phyloP scores from a whole-genome alignment of 2,797 vertebrate genomes.

The Nannoperca australis region DNA sequence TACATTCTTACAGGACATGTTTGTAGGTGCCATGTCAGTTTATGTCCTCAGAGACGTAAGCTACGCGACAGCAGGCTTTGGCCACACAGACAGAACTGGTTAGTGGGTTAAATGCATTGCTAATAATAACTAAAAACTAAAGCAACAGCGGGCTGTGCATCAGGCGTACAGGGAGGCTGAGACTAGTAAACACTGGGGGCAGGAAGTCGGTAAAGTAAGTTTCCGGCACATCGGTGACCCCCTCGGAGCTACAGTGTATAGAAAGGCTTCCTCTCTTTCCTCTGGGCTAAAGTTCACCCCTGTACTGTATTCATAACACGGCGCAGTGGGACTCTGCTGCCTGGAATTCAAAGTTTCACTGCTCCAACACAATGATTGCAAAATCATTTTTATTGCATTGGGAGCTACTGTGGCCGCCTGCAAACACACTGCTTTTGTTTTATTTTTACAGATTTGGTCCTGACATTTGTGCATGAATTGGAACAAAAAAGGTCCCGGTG shows the following conservation, averaged over 20 bases:
- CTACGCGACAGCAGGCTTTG: neutral
- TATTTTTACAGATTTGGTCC: neutral
- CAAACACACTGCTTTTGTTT: neutral
- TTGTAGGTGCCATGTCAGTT: too few relatives aligned
- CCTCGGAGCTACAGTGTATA: constrained; percentile 58
- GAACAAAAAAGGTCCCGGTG: neutral
- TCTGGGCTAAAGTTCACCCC: constrained; percentile 76
- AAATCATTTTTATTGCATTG: constrained; percentile 10
- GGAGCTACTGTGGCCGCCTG: constrained; percentile 2
- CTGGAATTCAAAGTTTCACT: constrained; percentile 52
- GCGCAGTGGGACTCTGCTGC: constrained; percentile 56
- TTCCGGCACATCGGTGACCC: constrained; percentile 67
- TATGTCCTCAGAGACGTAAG: neutral
- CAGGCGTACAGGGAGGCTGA: constrained; percentile 46
- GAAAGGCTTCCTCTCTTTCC: constrained; percentile 75
- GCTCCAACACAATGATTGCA: constrained; percentile 14
- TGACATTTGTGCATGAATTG: neutral
- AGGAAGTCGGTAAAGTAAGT: constrained; percentile 76
- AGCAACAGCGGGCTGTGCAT: constrained; percentile 10
- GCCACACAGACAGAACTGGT: neutral
- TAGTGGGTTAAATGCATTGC: neutral
- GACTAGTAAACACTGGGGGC: constrained; percentile 62
- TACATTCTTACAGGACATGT: too few relatives aligned
- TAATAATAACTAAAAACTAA: constrained; percentile 34
- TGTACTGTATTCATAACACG: constrained; percentile 66